Conservation (phyloP, 2,113 vertebrate species). For the Sitta europaea region DNA sequence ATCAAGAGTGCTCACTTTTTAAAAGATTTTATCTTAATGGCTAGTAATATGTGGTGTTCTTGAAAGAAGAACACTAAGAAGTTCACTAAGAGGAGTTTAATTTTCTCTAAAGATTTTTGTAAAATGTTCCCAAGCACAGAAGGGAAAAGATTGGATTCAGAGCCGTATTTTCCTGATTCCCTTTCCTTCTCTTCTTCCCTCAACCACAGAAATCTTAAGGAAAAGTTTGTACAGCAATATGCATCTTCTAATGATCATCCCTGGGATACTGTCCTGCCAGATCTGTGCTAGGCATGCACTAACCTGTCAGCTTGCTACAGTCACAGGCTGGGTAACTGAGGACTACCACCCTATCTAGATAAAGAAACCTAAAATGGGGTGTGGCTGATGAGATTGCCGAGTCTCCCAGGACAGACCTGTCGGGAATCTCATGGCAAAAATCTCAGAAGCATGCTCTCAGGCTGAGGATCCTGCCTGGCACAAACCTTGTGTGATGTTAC, state of each 20-base stretch:
- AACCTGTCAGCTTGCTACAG: background rate
- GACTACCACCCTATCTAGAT: background rate
- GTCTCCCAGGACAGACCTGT: background rate
- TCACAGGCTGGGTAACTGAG: background rate
- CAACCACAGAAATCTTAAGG: background rate
- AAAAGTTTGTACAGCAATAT: background rate
- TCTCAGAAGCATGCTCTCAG: background rate
- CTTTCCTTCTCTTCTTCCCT: background rate
- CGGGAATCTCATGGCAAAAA: background rate
- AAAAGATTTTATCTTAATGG: background rate
- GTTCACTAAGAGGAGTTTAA: background rate
- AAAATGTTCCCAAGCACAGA: background rate
- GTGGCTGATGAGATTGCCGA: background rate
- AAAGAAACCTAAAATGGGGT: background rate
- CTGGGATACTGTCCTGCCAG: background rate
- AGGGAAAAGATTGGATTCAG: background rate
- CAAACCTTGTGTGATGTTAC: background rate
- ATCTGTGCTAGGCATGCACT: background rate
- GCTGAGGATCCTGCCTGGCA: background rate
- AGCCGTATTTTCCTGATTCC: background rate
- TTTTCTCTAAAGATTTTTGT: background rate
- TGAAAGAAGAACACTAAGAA: no score
- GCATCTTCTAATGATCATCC: background rate
- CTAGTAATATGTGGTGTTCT: background rate
- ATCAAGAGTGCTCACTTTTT: background rate